These are phyloP conservation scores for Sialis lutaria DNA, from an alignment of 2,888 invertebrate species.

Conservation along the genomic window DNA sequence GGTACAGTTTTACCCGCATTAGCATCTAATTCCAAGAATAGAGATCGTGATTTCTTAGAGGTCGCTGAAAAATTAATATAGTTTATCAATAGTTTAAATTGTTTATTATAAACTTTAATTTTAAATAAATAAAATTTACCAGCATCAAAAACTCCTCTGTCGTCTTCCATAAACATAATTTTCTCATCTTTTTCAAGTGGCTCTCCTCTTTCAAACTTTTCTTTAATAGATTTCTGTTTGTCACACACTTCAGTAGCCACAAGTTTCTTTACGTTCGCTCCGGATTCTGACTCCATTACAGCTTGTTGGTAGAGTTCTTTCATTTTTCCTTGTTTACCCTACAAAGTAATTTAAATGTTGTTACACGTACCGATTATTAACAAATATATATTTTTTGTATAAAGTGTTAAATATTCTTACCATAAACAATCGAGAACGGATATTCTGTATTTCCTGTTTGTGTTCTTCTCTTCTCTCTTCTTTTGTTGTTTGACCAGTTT, in stretches of 20 bases:
- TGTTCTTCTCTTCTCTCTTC: conserved; percentile 63
- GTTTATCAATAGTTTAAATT: conserved; percentile 1
- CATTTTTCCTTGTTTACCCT: conserved; percentile 78
- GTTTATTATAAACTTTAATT: conserved; percentile 2
- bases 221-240: conserved; percentile 48
- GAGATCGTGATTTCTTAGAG: conserved; percentile 69
- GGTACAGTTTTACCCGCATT: conserved; percentile 43
- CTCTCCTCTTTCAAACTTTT: conserved; percentile 68
- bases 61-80: conserved; percentile 37
- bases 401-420: conserved; percentile 23
- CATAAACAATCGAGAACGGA: conserved; percentile 70
- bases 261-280: conserved; percentile 32
- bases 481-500: conserved; percentile 31
- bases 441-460: conserved; percentile 77
- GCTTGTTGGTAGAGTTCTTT: conserved; percentile 88
- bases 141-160: conserved; percentile 62
- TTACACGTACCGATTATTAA: conserved; percentile 1
- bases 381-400: neutral
- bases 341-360: conserved; percentile 18
- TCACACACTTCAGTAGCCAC: conserved; percentile 32
- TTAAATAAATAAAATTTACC: conserved; percentile 29
- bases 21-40: conserved; percentile 75
- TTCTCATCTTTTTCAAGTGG: conserved; percentile 41
- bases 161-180: conserved; percentile 44
- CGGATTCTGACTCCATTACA: conserved; percentile 55